These are phyloP conservation scores for Dynastes grantii DNA, from an alignment of 2,888 invertebrate genomes.

Conservation along the genomic window DNA sequence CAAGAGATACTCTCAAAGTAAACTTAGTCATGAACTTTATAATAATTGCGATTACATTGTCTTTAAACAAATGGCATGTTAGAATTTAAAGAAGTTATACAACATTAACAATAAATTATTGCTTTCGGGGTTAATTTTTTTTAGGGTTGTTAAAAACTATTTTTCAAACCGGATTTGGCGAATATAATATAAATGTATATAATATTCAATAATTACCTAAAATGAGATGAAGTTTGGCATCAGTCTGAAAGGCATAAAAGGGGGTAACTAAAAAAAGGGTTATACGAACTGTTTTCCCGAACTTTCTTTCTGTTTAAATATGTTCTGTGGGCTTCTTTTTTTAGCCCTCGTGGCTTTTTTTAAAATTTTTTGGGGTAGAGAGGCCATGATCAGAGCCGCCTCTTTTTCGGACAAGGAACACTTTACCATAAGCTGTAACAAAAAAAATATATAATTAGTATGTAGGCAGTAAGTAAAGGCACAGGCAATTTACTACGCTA, in stretches of 20 bases:
- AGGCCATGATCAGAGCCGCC: slow-evolving; percentile 88
- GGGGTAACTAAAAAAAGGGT: slow-evolving; percentile 96
- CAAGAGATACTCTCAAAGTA: background rate
- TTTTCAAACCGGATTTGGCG: too few relatives aligned
- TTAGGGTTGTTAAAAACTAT: too few relatives aligned
- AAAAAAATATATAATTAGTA: slow-evolving; percentile 1
- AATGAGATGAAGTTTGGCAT: slow-evolving; percentile 96
- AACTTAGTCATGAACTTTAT: background rate
- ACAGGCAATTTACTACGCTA: too few relatives aligned
- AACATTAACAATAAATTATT: too few relatives aligned
- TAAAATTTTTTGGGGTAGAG: slow-evolving; percentile 98
- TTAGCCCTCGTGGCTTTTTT: slow-evolving; percentile 95
- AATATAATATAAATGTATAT: background rate
- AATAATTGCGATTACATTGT: too few relatives aligned
- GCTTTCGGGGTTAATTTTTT: too few relatives aligned
- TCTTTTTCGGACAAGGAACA: slow-evolving; percentile 95
- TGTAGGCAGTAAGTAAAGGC: background rate
- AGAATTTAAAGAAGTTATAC: too few relatives aligned
- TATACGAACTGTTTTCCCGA: slow-evolving; percentile 92
- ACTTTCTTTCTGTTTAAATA: slow-evolving; percentile 97
- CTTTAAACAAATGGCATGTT: too few relatives aligned
- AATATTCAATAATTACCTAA: slow-evolving; percentile 79
- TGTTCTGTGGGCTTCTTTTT: slow-evolving; percentile 97
- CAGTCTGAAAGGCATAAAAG: slow-evolving; percentile 98
- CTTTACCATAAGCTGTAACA: slow-evolving; percentile 92